Conservation (phyloP, 2,113 vertebrate species). For the Triplophysa siluroides region DNA sequence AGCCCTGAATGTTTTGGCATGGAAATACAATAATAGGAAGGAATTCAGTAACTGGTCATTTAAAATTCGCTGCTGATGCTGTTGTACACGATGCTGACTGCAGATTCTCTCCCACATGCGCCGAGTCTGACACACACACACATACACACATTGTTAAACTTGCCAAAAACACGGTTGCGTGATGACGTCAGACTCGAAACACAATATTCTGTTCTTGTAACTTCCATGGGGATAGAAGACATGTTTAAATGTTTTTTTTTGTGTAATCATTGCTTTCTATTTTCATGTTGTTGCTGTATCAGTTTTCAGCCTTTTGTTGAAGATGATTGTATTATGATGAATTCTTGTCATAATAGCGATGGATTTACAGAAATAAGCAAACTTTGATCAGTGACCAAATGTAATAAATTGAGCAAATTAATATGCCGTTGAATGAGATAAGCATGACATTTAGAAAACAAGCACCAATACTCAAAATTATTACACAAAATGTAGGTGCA, state of each 20-base stretch:
- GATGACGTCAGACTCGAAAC: background rate
- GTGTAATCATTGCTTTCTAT: conserved; percentile 12
- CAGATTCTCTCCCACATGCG: no score
- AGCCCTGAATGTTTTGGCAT: no score
- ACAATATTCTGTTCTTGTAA: background rate
- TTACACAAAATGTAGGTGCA: no score
- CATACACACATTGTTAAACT: no score
- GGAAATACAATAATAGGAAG: no score
- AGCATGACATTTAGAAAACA: background rate
- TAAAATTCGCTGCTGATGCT: no score
- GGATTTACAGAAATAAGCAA: conserved; percentile 4
- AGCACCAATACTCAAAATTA: background rate
- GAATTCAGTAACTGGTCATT: no score
- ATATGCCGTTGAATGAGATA: conserved; percentile 3
- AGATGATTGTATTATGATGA: background rate
- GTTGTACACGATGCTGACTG: no score
- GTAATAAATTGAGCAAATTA: background rate
- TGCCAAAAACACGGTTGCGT: no score
- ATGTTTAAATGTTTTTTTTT: background rate
- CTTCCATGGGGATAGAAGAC: conserved; percentile 18
- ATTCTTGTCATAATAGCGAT: conserved; percentile 2
- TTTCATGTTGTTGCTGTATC: background rate
- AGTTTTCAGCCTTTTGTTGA: conserved; percentile 1
- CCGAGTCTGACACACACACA: no score
- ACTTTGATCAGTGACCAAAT: background rate